Percentiles rank a stretch among this genome's conserved stretches.
These are phyloP conservation scores for Emmelina monodactyla DNA, from an alignment of 2,888 invertebrate species.

Conservation along the genomic window DNA sequence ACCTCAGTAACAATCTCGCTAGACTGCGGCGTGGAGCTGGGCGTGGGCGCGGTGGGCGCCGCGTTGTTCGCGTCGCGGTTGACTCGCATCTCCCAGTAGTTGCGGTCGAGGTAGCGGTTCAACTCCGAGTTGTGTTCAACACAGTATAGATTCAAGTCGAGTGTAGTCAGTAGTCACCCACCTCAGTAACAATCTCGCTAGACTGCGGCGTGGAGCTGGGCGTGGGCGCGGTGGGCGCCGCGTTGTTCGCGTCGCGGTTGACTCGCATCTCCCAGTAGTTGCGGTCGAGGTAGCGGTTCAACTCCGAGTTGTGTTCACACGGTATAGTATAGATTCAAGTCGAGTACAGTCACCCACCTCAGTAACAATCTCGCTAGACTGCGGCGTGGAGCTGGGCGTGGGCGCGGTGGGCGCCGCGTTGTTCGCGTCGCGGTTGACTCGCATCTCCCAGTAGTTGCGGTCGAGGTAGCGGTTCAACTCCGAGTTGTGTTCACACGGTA, in stretches of 20 bases:
- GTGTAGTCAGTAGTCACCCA: too few species aligned
- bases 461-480: slow-evolving; percentile 94
- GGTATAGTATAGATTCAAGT: too few species aligned
- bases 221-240: slow-evolving; percentile 54
- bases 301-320: slow-evolving; percentile 69
- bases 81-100: slow-evolving; percentile 79
- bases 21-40: slow-evolving; percentile 48
- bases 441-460: slow-evolving; percentile 87
- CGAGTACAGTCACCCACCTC: too few species aligned
- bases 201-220: slow-evolving; percentile 52
- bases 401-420: slow-evolving; percentile 60
- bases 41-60: slow-evolving; percentile 56
- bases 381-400: slow-evolving; percentile 59
- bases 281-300: slow-evolving; percentile 92
- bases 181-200: too few species aligned
- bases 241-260: too few species aligned
- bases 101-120: slow-evolving; percentile 91
- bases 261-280: slow-evolving; percentile 81
- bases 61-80: too few species aligned
- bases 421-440: too few species aligned
- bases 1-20: too few species aligned
- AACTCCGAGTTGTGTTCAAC: slow-evolving; percentile 72
- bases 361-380: too few species aligned
- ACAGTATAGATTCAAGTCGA: too few species aligned
- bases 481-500: slow-evolving; percentile 44